Percentiles rank a stretch among this genome's conserved stretches.
These are phyloP conservation scores for Semnornis frantzii DNA, from an alignment of 2,113 vertebrate species.

Conservation along the genomic window DNA sequence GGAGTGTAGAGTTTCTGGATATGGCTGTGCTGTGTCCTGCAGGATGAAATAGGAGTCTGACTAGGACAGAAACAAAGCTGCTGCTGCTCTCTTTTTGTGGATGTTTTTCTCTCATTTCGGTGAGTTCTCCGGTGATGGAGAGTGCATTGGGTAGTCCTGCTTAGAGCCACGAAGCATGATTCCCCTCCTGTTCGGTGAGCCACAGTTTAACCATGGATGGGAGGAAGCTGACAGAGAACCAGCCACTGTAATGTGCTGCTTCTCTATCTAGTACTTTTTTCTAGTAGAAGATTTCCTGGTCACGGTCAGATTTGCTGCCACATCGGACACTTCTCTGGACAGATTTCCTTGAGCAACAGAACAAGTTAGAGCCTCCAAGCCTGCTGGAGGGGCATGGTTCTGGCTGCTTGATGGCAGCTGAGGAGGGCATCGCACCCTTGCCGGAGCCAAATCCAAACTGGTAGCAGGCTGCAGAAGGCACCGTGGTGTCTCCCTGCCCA, in stretches of 20 bases:
- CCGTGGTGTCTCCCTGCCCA: neutral
- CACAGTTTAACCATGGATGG: neutral
- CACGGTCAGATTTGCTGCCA: neutral
- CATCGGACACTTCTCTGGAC: rapidly evolving
- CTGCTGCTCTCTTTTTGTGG: neutral
- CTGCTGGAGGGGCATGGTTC: neutral
- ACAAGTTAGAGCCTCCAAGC: rapidly evolving
- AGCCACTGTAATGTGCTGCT: neutral
- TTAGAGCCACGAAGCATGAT: neutral
- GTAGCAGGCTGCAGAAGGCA: neutral
- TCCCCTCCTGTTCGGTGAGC: neutral
- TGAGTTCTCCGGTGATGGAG: neutral
- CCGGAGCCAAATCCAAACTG: rapidly evolving
- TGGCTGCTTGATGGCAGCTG: neutral
- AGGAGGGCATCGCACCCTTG: neutral
- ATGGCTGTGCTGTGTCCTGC: neutral
- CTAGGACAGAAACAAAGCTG: neutral
- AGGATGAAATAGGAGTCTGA: neutral
- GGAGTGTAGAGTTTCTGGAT: neutral
- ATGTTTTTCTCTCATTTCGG: neutral
- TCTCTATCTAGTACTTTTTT: rapidly evolving
- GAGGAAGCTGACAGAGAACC: neutral
- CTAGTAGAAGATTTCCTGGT: neutral
- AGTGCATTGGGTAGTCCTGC: neutral
- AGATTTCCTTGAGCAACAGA: neutral